Evolutionary conservation across 2,113 vertebrate genomes (phyloP).

Genomic region (Capricornis sumatraensis): DNA sequence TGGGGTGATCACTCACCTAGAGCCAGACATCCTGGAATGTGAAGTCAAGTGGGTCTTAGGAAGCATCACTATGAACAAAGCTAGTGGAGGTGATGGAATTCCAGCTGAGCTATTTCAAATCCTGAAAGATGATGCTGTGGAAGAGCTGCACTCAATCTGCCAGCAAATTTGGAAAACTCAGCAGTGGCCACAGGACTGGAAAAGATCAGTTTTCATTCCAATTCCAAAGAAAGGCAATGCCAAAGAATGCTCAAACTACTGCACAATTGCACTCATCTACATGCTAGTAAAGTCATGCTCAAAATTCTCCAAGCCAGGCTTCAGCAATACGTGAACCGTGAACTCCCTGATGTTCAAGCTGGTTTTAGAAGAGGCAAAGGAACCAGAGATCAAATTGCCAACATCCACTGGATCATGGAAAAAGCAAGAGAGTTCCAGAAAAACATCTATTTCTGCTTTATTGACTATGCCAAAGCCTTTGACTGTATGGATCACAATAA

Average conservation of each 20-base stretch:
- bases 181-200: background rate
- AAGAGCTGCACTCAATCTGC: background rate
- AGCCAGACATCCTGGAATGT: background rate
- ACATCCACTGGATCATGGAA: accelerated
- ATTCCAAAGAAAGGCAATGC: background rate
- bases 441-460: background rate
- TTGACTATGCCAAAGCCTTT: background rate
- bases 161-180: background rate
- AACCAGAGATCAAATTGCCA: background rate
- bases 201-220: background rate
- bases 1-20: background rate
- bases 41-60: background rate
- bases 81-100: background rate
- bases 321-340: accelerated
- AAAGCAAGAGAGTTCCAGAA: background rate
- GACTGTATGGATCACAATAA: background rate
- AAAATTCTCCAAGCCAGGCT: background rate
- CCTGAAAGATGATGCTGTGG: background rate
- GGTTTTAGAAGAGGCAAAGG: background rate
- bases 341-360: background rate
- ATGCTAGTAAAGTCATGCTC: background rate
- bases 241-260: background rate
- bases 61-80: background rate
- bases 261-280: background rate
- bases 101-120: background rate